Evolutionary conservation across 2,113 vertebrate genomes (phyloP).

Genomic region (Odobenus rosmarus): DNA sequence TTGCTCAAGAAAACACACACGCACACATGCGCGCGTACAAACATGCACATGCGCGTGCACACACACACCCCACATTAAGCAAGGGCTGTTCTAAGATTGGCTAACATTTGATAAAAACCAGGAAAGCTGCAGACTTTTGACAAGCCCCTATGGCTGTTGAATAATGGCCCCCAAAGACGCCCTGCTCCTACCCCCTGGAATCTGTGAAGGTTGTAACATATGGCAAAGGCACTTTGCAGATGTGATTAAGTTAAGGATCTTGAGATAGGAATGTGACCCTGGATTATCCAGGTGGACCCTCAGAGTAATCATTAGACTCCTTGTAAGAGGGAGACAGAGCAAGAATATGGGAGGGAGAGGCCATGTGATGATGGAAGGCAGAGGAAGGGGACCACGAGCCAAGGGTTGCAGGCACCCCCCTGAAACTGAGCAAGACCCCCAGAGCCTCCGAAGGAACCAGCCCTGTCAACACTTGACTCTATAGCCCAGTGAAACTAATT

Average conservation of each 20-base stretch:
- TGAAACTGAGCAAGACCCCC: fast-evolving
- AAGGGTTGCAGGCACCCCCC: fast-evolving
- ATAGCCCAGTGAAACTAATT: background rate
- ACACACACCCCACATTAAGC: background rate
- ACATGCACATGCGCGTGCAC: background rate
- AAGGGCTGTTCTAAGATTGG: background rate
- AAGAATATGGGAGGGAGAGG: background rate
- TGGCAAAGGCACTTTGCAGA: background rate
- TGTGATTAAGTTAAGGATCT: background rate
- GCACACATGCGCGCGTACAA: background rate
- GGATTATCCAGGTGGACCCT: background rate
- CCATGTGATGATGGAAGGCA: fast-evolving
- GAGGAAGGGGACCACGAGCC: background rate
- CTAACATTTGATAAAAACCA: background rate
- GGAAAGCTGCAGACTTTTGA: background rate
- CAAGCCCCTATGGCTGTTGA: fast-evolving
- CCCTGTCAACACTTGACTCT: background rate
- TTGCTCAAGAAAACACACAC: background rate
- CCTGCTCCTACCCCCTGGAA: background rate
- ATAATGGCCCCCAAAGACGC: background rate
- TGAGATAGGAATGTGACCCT: background rate
- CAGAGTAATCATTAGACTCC: background rate
- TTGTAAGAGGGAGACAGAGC: background rate
- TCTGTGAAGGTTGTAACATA: too few species aligned
- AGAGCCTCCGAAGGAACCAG: background rate